Base-by-base conservation (phyloP, 2,797 vertebrate species). In the Echeneis naucrates region DNA sequence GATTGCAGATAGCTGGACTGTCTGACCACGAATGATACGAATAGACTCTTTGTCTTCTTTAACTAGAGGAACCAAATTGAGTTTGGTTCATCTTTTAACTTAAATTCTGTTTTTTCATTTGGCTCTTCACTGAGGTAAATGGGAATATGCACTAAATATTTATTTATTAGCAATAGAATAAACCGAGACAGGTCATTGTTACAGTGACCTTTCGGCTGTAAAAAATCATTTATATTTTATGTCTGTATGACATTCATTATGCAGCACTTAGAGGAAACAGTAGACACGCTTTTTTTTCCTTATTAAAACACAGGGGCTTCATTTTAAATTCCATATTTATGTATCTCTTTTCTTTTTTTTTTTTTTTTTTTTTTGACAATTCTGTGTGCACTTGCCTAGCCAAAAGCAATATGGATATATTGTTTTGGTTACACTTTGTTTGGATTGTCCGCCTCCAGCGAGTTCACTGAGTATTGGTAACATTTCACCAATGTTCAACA, bases 61-160 rank as follows among this genome's bases (percentile, higher is more conserved):
- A 86, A 91, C 82, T 67, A 88, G 84, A 87, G 73, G 84, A 85
- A 80, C 92, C 94, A 82, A 93, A 86, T 85, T 92, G 94, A 93
- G 78, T 95, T 95, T 93, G 95, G 94, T 92, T 89, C 75, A n/a
- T 85, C 87, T 89, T 60, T 92, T 95, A 94, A 94, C 88, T 94
- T 94, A 94, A 94, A 78, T 81, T 72, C 83, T 72, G 68, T 87
- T 94, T 87, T 94, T 93, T 92, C 91, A 89, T 94, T 93, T 87
- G 81, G 80, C 91, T 91, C 86, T 55, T 87, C 71, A 60, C 27
- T 27, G 90, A 90, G 89, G 80, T 82, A 90, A 90, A 92, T 91
- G 93, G 92, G 92, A 94, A 94, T 92, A 94, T 94, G 94, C 94
- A 94, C 92, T 94, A 94, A 92, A 84, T 95, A 95, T 95, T 95